Evolutionary conservation across 2,797 vertebrate species (phyloP), one percentile per base, ranked within the genome.

Genomic region (Crocidura indochinensis): DNA sequence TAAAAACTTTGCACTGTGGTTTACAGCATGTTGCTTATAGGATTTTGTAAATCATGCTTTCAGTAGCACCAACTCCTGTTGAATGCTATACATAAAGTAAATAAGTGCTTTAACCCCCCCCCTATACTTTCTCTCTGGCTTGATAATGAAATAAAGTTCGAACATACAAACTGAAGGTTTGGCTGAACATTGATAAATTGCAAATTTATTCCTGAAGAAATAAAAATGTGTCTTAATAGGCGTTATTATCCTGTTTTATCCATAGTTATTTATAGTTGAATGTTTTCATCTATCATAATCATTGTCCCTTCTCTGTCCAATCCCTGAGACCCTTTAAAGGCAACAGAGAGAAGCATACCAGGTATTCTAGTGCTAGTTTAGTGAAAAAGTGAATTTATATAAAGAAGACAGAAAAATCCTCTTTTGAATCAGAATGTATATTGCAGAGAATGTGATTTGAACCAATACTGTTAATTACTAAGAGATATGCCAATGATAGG

Each of bases 371-470:
- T 46, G 15, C n/a, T 82, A 24, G 31, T 82, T 65, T n/a, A 38
- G 47, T 46, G 17, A 10, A 84, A 82, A 44, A 64, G 65, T 1
- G n/a, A 44, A 1, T 51, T 89, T 84, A 86, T 76, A 47, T 26
- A 77, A 67, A 38, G 15, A 68, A 47, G 2, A 6, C 51, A 88
- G 64, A 81, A 71, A 89, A 94, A 73, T 73, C 8, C 17, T 26
- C 9, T 26, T 62, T 92, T 88, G 69, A 12, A 62, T 6, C 31
- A 22, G 8, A 51, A 8, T 49, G 77, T 86, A 82, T 74, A 12
- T n/a, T 71, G 4, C 71, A 74, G 87, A 80, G 85, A 87, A 56
- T 14, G 75, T 12, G 81, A 86, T 89, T 81, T 81, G 69, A 87
- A 89, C 20, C 8, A 74, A 74, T 4, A 6, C n/a, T 44, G 26